Percentiles rank a stretch among this genome's conserved stretches.
Evolutionary conservation across 2,113 vertebrate species (phyloP).

Genomic region (Antechinus flavipes): DNA sequence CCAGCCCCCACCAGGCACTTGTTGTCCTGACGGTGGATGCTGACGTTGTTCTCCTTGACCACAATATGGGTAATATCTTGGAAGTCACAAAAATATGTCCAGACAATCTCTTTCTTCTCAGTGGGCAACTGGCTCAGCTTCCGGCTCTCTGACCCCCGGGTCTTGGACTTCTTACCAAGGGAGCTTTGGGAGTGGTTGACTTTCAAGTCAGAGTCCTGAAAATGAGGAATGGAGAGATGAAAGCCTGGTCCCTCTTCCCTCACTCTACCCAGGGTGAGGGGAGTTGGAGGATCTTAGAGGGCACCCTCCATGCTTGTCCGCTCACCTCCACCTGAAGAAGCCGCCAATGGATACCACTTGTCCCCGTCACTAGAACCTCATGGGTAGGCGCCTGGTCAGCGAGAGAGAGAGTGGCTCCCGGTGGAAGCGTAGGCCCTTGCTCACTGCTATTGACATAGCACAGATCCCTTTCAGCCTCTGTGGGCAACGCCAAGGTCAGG

Average conservation of each 20-base stretch:
- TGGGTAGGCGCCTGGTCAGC: conserved; percentile 63
- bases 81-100: conserved; percentile 92
- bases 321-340: conserved; percentile 62
- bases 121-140: not conserved
- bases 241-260: conserved; percentile 65
- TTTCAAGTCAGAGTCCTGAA: conserved; percentile 27
- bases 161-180: conserved; percentile 61
- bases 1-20: conserved; percentile 87
- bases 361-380: conserved; percentile 89
- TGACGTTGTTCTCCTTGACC: conserved; percentile 83
- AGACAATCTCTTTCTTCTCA: conserved; percentile 65
- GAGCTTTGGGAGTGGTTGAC: not conserved
- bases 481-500: conserved; percentile 76
- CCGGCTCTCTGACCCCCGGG: not conserved
- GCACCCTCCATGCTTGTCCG: not conserved
- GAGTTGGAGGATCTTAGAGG: not conserved
- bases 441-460: conserved; percentile 67
- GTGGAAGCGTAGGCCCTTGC: not conserved
- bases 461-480: conserved; percentile 78
- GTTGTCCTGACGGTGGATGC: conserved; percentile 92
- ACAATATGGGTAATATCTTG: conserved; percentile 92
- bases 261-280: not conserved
- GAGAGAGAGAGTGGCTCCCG: accelerated
- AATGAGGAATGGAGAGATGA: not conserved
- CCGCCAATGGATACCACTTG: conserved; percentile 90